These are phyloP conservation scores for Biston betularia DNA, from an alignment of 2,888 invertebrate genomes.

Conservation along the genomic window DNA sequence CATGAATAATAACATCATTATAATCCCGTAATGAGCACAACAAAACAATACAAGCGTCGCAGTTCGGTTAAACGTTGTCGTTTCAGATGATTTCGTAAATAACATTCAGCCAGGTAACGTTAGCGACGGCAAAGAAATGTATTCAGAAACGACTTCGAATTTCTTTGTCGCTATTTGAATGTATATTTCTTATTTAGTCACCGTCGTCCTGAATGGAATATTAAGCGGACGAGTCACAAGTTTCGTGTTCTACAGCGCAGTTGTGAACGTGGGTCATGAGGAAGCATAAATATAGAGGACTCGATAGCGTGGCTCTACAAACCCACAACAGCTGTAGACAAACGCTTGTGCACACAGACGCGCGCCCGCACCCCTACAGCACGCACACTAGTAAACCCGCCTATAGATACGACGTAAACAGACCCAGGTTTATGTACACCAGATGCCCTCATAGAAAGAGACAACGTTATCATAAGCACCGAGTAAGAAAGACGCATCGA, in stretches of 20 bases:
- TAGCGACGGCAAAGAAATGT: slow-evolving; percentile 42
- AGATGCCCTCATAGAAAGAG: slow-evolving; percentile 83
- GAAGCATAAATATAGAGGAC: slow-evolving; percentile 83
- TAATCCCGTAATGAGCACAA: slow-evolving; percentile 71
- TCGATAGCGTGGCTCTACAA: slow-evolving; percentile 73
- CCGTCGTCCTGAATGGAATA: slow-evolving; percentile 63
- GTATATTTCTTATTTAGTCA: slow-evolving; percentile 59
- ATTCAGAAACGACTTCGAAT: slow-evolving; percentile 46
- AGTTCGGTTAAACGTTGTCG: slow-evolving; percentile 46
- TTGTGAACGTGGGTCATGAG: slow-evolving; percentile 78
- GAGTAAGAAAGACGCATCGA: slow-evolving; percentile 69
- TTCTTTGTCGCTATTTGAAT: slow-evolving; percentile 58
- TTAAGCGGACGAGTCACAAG: slow-evolving; percentile 64
- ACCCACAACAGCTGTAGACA: slow-evolving; percentile 83
- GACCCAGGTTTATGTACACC: slow-evolving; percentile 82
- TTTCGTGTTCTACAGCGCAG: slow-evolving; percentile 61
- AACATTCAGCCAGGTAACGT: slow-evolving; percentile 45
- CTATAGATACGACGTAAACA: slow-evolving; percentile 79
- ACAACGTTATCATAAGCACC: slow-evolving; percentile 63
- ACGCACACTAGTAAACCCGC: slow-evolving; percentile 59
- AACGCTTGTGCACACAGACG: slow-evolving; percentile 73
- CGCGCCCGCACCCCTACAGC: slow-evolving; percentile 74
- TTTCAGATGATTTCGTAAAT: slow-evolving; percentile 44
- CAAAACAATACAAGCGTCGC: slow-evolving; percentile 51
- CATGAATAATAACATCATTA: slow-evolving; percentile 81